Evolutionary conservation across 2,797 vertebrate genomes (phyloP).

Genomic region (Thunnus albacares): DNA sequence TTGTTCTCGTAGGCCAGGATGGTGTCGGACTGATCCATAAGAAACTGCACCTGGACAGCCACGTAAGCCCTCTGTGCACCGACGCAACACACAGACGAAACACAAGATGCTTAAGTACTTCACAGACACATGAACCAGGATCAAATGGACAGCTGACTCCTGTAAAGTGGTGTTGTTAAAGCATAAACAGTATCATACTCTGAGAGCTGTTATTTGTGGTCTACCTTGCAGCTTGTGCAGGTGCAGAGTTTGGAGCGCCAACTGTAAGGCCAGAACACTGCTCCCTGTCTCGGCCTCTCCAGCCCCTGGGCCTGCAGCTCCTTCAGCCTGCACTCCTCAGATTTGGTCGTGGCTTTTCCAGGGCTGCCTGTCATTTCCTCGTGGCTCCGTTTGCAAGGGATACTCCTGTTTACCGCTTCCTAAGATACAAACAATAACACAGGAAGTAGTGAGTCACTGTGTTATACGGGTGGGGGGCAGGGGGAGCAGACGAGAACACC

Average conservation of each 20-base stretch:
- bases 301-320: constrained; percentile 82
- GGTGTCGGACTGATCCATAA: constrained; percentile 94
- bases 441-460: neutral
- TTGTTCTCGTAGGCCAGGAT: constrained; percentile 94
- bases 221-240: constrained; percentile 92
- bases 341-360: constrained; percentile 17
- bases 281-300: constrained; percentile 81
- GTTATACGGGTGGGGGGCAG: neutral
- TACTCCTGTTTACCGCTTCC: constrained; percentile 53
- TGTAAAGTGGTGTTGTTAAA: constrained; percentile 9
- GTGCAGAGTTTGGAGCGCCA: constrained; percentile 94
- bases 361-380: constrained; percentile 62
- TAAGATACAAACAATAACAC: constrained; percentile 45
- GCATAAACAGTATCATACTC: constrained; percentile 1
- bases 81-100: constrained; percentile 4
- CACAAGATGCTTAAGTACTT: neutral
- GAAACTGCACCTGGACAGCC: constrained; percentile 90
- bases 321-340: constrained; percentile 84
- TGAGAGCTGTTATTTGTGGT: constrained; percentile 12
- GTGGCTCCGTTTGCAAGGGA: constrained; percentile 71
- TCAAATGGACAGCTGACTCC: constrained; percentile 14
- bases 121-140: constrained; percentile 1
- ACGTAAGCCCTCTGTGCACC: constrained; percentile 88
- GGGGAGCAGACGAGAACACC: constrained; percentile 15
- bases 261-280: constrained; percentile 93